Percentiles rank a stretch among this genome's conserved stretches.
These are phyloP conservation scores for Ceratoteleas bidentatus DNA, from an alignment of 1,140 invertebrate genomes.

Conservation along the genomic window DNA sequence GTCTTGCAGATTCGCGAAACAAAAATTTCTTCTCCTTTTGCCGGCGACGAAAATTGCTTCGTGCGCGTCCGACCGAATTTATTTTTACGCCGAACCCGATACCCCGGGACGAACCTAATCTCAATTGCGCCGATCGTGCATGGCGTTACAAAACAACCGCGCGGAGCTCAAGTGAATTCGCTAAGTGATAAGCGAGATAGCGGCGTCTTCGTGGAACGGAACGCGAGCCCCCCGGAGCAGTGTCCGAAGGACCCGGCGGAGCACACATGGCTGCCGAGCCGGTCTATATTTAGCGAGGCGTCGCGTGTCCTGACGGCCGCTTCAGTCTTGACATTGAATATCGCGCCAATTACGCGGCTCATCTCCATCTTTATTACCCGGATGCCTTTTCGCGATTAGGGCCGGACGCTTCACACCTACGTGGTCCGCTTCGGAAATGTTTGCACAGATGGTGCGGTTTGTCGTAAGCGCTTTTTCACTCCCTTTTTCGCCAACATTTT, in stretches of 20 bases:
- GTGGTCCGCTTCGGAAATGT: neutral
- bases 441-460: no score
- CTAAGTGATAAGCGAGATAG: slow-evolving; percentile 44
- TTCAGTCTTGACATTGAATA: slow-evolving; percentile 44
- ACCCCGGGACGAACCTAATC: slow-evolving; percentile 10
- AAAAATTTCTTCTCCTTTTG: no score
- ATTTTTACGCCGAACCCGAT: slow-evolving; percentile 1
- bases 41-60: neutral
- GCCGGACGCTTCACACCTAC: slow-evolving; percentile 17
- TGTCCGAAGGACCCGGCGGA: slow-evolving; percentile 37
- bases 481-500: no score
- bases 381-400: slow-evolving; percentile 33
- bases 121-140: slow-evolving; percentile 6
- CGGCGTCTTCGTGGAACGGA: slow-evolving; percentile 17
- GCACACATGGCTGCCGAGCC: slow-evolving; percentile 50
- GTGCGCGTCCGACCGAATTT: neutral
- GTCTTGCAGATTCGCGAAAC: no score
- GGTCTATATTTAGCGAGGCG: slow-evolving; percentile 68
- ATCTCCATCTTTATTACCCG: slow-evolving; percentile 48
- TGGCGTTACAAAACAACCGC: slow-evolving; percentile 14
- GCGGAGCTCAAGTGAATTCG: slow-evolving; percentile 33
- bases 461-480: no score
- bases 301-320: slow-evolving; percentile 59
- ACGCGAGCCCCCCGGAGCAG: slow-evolving; percentile 2
- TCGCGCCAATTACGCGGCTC: slow-evolving; percentile 48